A percentile compares a stretch with the other conserved stretches of the same genome.
phyloP scores from a whole-genome alignment of 2,888 invertebrate genomes.

The Netelia melanura region DNA sequence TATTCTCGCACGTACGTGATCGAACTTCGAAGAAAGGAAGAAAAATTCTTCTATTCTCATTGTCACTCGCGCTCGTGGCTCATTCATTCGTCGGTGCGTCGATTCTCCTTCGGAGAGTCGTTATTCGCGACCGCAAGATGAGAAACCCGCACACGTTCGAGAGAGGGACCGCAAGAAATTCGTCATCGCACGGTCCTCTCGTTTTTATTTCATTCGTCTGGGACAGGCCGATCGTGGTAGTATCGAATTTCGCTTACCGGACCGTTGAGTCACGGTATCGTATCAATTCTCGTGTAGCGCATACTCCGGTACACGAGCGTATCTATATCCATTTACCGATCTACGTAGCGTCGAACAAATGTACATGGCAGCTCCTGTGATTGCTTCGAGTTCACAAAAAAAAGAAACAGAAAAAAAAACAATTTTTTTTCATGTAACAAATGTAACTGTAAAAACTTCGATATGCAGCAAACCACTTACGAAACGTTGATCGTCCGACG shows the following conservation, averaged over 20 bases:
- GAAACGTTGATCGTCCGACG: too few relatives aligned
- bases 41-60: background rate
- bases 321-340: background rate
- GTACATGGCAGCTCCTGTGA: background rate
- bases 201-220: constrained; percentile 39
- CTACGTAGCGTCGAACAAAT: background rate
- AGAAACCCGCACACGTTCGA: background rate
- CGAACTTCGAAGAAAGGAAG: background rate
- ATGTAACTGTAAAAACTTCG: too few relatives aligned
- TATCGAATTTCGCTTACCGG: constrained; percentile 61
- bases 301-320: background rate
- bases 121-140: constrained; percentile 24
- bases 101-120: constrained; percentile 48
- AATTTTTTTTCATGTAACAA: too few relatives aligned
- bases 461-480: too few relatives aligned
- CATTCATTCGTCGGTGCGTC: constrained; percentile 26
- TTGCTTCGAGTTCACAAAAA: too few relatives aligned
- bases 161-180: constrained; percentile 42
- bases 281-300: constrained; percentile 33
- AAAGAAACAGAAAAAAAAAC: too few relatives aligned
- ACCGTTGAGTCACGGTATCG: constrained; percentile 49
- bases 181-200: constrained; percentile 26
- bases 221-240: constrained; percentile 14
- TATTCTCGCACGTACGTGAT: background rate
- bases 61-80: constrained; percentile 1